phyloP scores from a whole-genome alignment of 2,888 invertebrate species.

The Drosophila mettleri region DNA sequence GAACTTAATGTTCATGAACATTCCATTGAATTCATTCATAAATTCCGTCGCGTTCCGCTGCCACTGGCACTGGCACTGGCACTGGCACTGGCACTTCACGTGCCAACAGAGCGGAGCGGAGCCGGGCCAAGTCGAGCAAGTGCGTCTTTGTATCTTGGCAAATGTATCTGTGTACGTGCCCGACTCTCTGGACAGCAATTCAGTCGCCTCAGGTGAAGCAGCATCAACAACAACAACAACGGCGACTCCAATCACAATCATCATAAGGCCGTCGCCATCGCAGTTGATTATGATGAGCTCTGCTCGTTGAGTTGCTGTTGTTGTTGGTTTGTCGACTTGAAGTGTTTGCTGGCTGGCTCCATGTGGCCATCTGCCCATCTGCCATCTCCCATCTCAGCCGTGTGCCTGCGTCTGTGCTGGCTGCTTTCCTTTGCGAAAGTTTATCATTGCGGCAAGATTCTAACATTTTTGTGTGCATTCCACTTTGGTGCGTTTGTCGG shows the following conservation, averaged over 20 bases:
- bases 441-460: constrained; percentile 78
- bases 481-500: constrained; percentile 76
- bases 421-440: constrained; percentile 68
- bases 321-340: constrained; percentile 30
- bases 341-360: constrained; percentile 35
- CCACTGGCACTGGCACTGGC: constrained; percentile 13
- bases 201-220: constrained; percentile 38
- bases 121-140: no score
- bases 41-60: constrained; percentile 46
- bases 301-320: constrained; percentile 37
- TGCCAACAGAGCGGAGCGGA: constrained; percentile 41
- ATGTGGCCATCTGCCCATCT: constrained; percentile 8
- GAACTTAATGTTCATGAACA: constrained; percentile 6
- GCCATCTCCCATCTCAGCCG: constrained; percentile 7
- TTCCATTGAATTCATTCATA: constrained; percentile 58
- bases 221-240: constrained; percentile 11
- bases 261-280: constrained; percentile 72
- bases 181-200: constrained; percentile 27
- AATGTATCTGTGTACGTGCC: constrained; percentile 69
- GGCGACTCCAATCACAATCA: constrained; percentile 77
- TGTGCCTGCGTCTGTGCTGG: background rate
- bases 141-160: constrained; percentile 61
- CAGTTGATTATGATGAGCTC: constrained; percentile 74
- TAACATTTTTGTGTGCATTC: constrained; percentile 80
- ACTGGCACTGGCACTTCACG: constrained; percentile 27